Evolutionary conservation across 2,113 vertebrate species (phyloP).

Genomic region (Empidonax traillii): DNA sequence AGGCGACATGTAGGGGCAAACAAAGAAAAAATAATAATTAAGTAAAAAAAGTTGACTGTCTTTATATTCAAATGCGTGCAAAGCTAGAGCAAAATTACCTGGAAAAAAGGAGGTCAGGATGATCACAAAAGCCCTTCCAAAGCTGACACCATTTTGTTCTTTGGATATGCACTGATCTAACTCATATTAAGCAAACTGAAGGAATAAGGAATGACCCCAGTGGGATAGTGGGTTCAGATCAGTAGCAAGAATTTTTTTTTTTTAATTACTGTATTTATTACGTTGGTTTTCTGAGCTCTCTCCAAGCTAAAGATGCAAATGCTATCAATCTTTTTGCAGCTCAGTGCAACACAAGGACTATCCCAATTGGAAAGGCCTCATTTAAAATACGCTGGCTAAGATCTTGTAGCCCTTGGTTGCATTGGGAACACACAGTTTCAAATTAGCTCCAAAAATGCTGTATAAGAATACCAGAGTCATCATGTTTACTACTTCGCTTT

Average conservation of each 20-base stretch:
- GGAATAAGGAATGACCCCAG: neutral
- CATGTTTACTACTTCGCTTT: constrained; percentile 46
- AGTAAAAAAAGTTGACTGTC: neutral
- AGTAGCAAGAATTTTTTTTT: neutral
- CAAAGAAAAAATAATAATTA: neutral
- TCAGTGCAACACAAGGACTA: constrained; percentile 40
- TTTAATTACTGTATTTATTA: neutral
- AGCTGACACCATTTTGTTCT: neutral
- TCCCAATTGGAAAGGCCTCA: constrained; percentile 43
- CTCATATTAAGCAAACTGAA: neutral
- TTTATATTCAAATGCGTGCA: neutral
- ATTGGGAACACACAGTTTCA: constrained; percentile 51
- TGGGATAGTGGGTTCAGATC: neutral
- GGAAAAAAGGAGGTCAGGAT: neutral
- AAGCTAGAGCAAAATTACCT: neutral
- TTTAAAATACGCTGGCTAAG: constrained; percentile 69
- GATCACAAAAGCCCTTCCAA: neutral
- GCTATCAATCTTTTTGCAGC: constrained; percentile 38
- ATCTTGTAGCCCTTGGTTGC: constrained; percentile 33
- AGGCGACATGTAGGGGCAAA: neutral
- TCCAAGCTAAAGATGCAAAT: constrained; percentile 45
- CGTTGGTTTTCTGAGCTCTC: neutral
- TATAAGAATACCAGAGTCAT: constrained; percentile 57
- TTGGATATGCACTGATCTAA: neutral
- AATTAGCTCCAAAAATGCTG: constrained; percentile 52